These are phyloP conservation scores for Callopanchax toddi DNA, from an alignment of 2,113 vertebrate species.

Conservation along the genomic window DNA sequence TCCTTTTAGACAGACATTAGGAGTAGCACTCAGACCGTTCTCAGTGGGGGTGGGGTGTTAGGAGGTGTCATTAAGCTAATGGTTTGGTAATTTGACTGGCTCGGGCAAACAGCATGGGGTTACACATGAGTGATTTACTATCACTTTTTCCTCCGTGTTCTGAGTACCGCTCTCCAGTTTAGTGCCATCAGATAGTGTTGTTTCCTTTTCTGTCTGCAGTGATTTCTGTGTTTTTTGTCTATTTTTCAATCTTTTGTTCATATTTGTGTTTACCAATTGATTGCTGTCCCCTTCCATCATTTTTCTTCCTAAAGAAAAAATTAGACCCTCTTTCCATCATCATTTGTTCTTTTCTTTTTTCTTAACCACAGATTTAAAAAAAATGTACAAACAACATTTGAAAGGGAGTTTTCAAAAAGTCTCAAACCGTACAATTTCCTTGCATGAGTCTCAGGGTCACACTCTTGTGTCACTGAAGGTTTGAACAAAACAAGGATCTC, in stretches of 20 bases:
- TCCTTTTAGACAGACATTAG: constrained; percentile 49
- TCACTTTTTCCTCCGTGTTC: constrained; percentile 8
- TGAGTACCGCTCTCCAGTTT: constrained; percentile 13
- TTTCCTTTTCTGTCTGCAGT: constrained; percentile 13
- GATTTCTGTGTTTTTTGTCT: constrained; percentile 8
- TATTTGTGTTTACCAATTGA: constrained; percentile 8
- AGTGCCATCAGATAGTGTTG: neutral
- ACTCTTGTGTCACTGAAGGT: too few relatives aligned
- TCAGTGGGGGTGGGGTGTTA: constrained; percentile 36
- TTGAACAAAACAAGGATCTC: too few relatives aligned
- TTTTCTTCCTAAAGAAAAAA: constrained; percentile 3
- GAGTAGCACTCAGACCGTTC: constrained; percentile 39
- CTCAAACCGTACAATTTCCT: too few relatives aligned
- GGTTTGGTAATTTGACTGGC: constrained; percentile 51
- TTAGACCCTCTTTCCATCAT: constrained; percentile 10
- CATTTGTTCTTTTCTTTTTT: constrained; percentile 16
- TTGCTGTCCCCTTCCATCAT: constrained; percentile 3
- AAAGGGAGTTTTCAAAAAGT: too few relatives aligned
- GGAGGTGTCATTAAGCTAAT: constrained; percentile 57
- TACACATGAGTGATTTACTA: constrained; percentile 17
- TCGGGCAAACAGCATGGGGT: constrained; percentile 37
- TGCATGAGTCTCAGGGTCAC: neutral
- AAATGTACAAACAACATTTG: too few relatives aligned
- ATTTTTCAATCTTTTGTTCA: constrained; percentile 30
- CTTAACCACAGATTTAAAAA: neutral